Evolutionary conservation across 1,140 invertebrate species (phyloP).

Genomic region (Megalopta genalis): DNA sequence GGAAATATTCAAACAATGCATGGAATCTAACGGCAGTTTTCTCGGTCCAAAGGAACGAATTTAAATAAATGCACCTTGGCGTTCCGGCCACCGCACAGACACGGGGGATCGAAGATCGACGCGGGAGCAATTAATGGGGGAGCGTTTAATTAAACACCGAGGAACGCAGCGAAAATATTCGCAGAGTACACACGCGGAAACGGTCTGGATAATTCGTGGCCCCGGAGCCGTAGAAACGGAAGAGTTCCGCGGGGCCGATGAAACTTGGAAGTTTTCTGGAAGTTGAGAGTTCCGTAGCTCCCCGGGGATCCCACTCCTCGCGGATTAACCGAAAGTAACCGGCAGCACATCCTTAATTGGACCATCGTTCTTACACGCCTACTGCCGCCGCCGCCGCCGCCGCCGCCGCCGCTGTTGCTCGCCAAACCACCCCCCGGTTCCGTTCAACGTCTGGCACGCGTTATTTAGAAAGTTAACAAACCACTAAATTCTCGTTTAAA

Average conservation of each 20-base stretch:
- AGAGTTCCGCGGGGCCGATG: conserved; percentile 2
- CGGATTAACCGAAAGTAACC: conserved; percentile 54
- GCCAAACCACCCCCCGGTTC: background rate
- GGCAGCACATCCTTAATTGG: conserved; percentile 60
- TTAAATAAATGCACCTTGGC: background rate
- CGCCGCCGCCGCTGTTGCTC: conserved; percentile 6
- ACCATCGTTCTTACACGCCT: conserved; percentile 57
- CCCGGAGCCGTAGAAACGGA: conserved; percentile 11
- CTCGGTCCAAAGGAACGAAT: too few relatives aligned
- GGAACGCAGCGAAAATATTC: conserved; percentile 40
- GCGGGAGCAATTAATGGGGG: background rate
- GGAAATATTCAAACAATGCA: too few relatives aligned
- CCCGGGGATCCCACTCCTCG: conserved; percentile 30
- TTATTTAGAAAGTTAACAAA: conserved; percentile 55
- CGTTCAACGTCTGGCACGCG: conserved; percentile 15
- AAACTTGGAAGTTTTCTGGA: conserved; percentile 36
- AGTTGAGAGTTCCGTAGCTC: conserved; percentile 32
- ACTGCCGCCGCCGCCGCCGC: conserved; percentile 19
- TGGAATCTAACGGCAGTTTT: too few relatives aligned
- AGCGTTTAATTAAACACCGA: conserved; percentile 36
- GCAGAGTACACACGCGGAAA: background rate
- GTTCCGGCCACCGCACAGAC: background rate
- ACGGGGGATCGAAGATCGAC: background rate
- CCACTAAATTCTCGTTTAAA: conserved; percentile 40
- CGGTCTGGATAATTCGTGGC: background rate